Base-by-base conservation (phyloP, 1,140 invertebrate genomes). In the Hyles vespertilio region DNA sequence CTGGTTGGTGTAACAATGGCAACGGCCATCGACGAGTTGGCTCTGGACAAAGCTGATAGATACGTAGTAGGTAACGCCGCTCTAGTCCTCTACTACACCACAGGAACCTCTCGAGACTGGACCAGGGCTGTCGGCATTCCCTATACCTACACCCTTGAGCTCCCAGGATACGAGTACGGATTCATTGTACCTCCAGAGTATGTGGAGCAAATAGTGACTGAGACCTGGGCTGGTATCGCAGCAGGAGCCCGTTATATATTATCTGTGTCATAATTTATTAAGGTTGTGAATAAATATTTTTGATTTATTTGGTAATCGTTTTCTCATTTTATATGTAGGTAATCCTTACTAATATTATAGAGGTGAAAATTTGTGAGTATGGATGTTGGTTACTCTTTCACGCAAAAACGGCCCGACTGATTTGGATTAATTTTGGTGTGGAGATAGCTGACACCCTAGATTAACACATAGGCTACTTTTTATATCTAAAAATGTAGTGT, bases 171-270 rank as follows among this genome's bases (percentile, higher is more conserved):
- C 56, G 79, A 81, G 34, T 82, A 91, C 54, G 92, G 92, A 0
- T 89, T 89, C 59, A 63, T 93, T 50, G 91, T 95, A 0, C 94
- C 94, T 5, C 88, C 91, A 3, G 76, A 81, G 2, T 91, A 94
- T 61, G 94, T 96, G 9, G 62, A 88, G 36, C 84, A 87, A 52
- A 89, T 90, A 12, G 85, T 91, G 0, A 87, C 87, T 22, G 96
- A 98, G 83, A 95, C 95, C 1, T 96, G 94, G 89, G 92, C 93
- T 56, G 93, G 92, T 3, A 89, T 96, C 32, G 78, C 65, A 2
- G 83, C 66, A 40, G 84, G 84, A 34, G 85, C 78, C 6, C 70
- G 68, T 47, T 79, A 75, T 40, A 69, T 84, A 5, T 32, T 82
- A n/a, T 67, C 6, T 34, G 45, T 57, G 52, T 10, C 56, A 12